Evolutionary conservation across 1,140 invertebrate species (phyloP), one percentile per base, ranked within the genome.

Genomic region (Drosophila malerkotliana): DNA sequence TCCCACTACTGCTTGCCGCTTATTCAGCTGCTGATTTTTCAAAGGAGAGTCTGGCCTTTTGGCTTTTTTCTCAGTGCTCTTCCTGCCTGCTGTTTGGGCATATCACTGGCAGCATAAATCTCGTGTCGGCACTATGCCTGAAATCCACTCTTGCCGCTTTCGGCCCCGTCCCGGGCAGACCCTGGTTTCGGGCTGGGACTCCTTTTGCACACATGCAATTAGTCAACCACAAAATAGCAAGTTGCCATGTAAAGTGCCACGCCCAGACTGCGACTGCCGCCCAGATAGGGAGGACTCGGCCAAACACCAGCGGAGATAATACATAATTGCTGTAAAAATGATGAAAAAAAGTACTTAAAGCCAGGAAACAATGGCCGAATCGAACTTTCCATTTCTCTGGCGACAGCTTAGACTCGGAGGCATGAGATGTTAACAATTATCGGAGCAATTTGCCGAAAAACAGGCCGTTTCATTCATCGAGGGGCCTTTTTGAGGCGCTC

Each of bases 171-270:
- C 21, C n/a, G 14, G 30, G 7, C 34, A 37, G 37, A 48, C 4
- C 39, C 64, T 59, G 75, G 45, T 67, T 74, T 68, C 26, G 61
- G 74, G 34, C 41, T 21, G 61, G 30, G 26, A 72, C 39, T 77
- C 59, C 59, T 71, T 56, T 63, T 18, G 78, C 61, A 63, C 77
- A 78, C 82, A 82, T 75, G 82, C 82, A 82, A 87, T 87, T 87
- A 87, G 82, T 87, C 78, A 87, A 61, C 78, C 74, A 62, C 75
- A 87, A 87, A 76, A 82, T 82, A 87, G 76, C 78, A 87, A 85
- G 82, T 85, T 81, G 61, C 81, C 82, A 77, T 85, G 82, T 76
- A 74, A 85, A 85, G 72, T 71, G 81, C 77, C 80, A 79, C 77
- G 80, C 76, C 80, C 66, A 71, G 67, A 60, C 56, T 41, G 48